Evolutionary conservation across 1,140 invertebrate genomes (phyloP).

Genomic region (Bombus consobrinus): DNA sequence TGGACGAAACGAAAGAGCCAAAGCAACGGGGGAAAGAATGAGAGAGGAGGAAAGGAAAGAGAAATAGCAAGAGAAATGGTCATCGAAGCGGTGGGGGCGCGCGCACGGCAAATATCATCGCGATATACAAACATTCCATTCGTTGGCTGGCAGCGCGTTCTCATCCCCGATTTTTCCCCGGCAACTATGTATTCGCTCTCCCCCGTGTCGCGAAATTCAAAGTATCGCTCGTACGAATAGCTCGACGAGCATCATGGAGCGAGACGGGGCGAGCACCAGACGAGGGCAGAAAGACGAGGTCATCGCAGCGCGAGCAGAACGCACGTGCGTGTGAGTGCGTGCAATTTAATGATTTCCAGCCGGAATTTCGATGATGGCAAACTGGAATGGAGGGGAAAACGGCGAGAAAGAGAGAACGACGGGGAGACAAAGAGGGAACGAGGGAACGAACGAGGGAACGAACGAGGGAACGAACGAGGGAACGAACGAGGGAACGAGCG

Average conservation of each 20-base stretch:
- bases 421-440: slow-evolving; percentile 9
- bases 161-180: slow-evolving; percentile 62
- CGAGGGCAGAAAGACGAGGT: slow-evolving; percentile 54
- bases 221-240: slow-evolving; percentile 64
- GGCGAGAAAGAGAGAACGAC: slow-evolving; percentile 14
- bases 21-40: neutral
- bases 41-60: too few relatives aligned
- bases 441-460: slow-evolving; percentile 23
- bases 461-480: neutral
- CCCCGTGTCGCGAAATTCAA: slow-evolving; percentile 59
- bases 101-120: slow-evolving; percentile 43
- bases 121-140: slow-evolving; percentile 49
- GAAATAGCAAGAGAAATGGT: neutral
- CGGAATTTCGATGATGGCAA: slow-evolving; percentile 81
- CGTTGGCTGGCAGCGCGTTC: slow-evolving; percentile 39
- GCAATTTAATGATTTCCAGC: slow-evolving; percentile 72
- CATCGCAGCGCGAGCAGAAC: slow-evolving; percentile 56
- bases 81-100: neutral
- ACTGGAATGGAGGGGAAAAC: slow-evolving; percentile 38
- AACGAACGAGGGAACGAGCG: slow-evolving; percentile 16
- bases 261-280: slow-evolving; percentile 24
- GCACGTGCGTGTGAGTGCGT: slow-evolving; percentile 75
- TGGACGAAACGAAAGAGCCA: neutral
- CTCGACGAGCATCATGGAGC: slow-evolving; percentile 39
- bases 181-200: slow-evolving; percentile 50